These are phyloP conservation scores for Anser cygnoides DNA, from an alignment of 2,113 vertebrate species.

Conservation along the genomic window DNA sequence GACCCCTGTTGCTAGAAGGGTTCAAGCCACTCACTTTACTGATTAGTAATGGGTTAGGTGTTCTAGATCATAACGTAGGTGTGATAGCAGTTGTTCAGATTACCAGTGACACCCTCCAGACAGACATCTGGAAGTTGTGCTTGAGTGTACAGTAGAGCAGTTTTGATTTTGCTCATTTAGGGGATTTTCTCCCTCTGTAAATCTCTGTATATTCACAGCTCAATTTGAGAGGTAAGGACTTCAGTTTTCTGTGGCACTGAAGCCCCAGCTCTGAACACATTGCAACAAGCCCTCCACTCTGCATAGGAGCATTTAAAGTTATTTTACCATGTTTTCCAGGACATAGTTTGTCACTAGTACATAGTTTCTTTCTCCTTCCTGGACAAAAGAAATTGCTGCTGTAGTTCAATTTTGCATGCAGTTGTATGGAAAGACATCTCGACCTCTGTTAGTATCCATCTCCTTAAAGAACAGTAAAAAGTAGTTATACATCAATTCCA, in stretches of 20 bases:
- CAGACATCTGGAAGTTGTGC: background rate
- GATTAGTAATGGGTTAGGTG: background rate
- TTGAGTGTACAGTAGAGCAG: background rate
- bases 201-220: background rate
- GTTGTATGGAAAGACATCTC: background rate
- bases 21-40: background rate
- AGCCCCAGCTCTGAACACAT: background rate
- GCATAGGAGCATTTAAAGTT: background rate
- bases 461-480: background rate
- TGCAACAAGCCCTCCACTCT: background rate
- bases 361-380: background rate
- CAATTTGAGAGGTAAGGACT: background rate
- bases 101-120: background rate
- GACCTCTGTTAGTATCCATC: background rate
- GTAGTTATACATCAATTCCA: background rate
- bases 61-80: background rate
- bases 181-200: background rate
- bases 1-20: background rate
- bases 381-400: background rate
- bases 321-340: background rate
- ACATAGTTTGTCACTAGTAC: background rate
- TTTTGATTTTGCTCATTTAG: background rate
- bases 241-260: background rate
- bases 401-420: background rate
- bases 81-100: background rate